Base-by-base conservation (phyloP, 2,888 invertebrate genomes). In the Harpalus rubripes region DNA sequence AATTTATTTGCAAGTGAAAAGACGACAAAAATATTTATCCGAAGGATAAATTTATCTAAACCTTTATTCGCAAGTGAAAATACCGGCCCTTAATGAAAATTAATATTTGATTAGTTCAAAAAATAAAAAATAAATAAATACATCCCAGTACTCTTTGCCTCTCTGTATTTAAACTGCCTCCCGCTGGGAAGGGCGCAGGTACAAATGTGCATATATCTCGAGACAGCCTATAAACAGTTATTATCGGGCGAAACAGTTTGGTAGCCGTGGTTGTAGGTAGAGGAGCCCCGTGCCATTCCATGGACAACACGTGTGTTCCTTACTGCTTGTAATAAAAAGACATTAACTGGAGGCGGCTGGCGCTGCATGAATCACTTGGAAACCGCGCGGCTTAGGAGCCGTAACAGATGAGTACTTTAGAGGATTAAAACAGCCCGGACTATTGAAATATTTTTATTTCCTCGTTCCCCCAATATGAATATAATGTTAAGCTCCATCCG, bases 391-490 rank as follows among this genome's bases (percentile, higher is more conserved):
- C 86, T 87, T 87, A 87, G 85, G 86, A 86, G 83, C 84, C 80
- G 89, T 90, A 90, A 90, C 90, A 89, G 90, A 90, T 91, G 91
- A 90, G 90, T 91, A 91, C 91, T 91, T 90, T 88, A 88, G 88
- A 59, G 91, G 91, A 91, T 91, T 91, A 91, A 91, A 91, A 90
- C 90, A 88, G 89, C 90, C 90, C 91, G 90, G 90, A 90, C 90
- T 84, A 84, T 84, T 84, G 84, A 84, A 84, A 84, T 84, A 84
- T 84, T 84, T 84, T 84, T 84, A 84, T 84, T 84, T 84, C 84
- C 84, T 44, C 61, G 74, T 68, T 56, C 65, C 86, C 86, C 85
- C 87, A 87, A 87, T 88, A 89, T 88, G 89, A 89, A 88, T 88
- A 88, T 89, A 88, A 88, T 88, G 88, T 87, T 88, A 88, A 88